Evolutionary conservation across 2,888 invertebrate genomes (phyloP), one percentile per base, ranked within the genome.

Genomic region (Cosmorhoe ocellata): DNA sequence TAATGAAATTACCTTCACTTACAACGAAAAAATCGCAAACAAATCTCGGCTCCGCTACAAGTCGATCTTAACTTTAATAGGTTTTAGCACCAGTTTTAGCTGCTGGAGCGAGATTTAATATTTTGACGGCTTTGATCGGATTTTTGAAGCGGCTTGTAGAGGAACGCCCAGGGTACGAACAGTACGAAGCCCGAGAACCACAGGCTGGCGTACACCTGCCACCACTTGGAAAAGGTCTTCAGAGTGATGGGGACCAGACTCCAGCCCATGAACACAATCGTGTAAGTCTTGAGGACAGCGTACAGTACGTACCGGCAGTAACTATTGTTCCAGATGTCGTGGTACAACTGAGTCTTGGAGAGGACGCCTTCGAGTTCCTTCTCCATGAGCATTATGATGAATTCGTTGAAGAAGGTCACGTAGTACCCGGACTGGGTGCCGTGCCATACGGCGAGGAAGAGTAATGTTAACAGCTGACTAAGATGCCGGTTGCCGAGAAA

Each of bases 371-470:
- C 92, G 0, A 94, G 64, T 72, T 97, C 96, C 84, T 94, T 95
- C 71, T 98, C 98, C 73, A 95, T 93, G 57, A 93, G 93, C 78
- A 98, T 95, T 26, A 97, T 94, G 26, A 96, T 84, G 75, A 98
- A 98, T 76, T 99, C 99, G 81, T 97, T 94, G 49, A 96, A 92
- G 91, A 99, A 99, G 36, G 96, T 95, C 70, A 96, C 90, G 76
- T 98, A 99, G 74, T 99, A 99, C 0, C 99, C 99, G 7, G 96
- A 94, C 74, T 97, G 96, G 43, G 97, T 93, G 8, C 99, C 99
- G 81, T 99, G 99, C 99, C 99, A 99, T 0, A 98, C 72, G 0
- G 99, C 98, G 30, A 99, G 92, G 84, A 98, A 99, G 0, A 93
- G 48, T 31, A 99, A 85, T 0, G 98, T 96, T 0, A 93, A 91